Evolutionary conservation across 2,888 invertebrate species (phyloP), one percentile per base, ranked within the genome.

Genomic region (Melikaiella ostensackeni): DNA sequence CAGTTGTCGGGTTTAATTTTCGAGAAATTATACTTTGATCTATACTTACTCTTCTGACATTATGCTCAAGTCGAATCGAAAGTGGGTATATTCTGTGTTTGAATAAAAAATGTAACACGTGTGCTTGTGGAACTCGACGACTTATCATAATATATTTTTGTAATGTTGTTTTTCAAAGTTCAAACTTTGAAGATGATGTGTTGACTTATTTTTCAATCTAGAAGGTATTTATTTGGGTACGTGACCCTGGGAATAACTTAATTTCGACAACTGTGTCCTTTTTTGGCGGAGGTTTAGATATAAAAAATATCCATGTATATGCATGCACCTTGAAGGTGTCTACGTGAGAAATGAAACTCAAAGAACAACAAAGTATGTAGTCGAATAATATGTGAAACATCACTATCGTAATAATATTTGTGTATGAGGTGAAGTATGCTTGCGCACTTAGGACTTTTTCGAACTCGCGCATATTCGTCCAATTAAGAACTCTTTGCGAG

Each of bases 381-480:
- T 55, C 55, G 21, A 21, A 11, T 55, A 55, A 11, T 55, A 55
- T 4, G 9, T 55, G 3, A 9, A 55, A 55, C 55, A n/a, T 50
- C 50, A 50, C n/a, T 50, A n/a, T 50, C 16, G 9, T n/a, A 50
- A 50, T n/a, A n/a, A 50, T 50, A n/a, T 50, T 50, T 50, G 8
- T 50, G 50, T 50, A 50, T 50, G 50, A 50, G n/a, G 2, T 50
- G 50, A 50, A 9, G 63, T 70, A 75, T 83, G 78, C 75, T 84
- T 82, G 80, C 81, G 84, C 82, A 80, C 82, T 80, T 78, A 75
- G 79, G 79, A n/a, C n/a, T 61, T 75, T 82, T 84, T 85, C 83
- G 77, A 83, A 83, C 79, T 82, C 80, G 84, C 78, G 83, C 80
- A 79, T 83, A 83, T 79, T 83, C 75, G 80, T 79, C 70, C 78